Conservation (phyloP, 2,797 vertebrate species). For the Gadopsis marmoratus region DNA sequence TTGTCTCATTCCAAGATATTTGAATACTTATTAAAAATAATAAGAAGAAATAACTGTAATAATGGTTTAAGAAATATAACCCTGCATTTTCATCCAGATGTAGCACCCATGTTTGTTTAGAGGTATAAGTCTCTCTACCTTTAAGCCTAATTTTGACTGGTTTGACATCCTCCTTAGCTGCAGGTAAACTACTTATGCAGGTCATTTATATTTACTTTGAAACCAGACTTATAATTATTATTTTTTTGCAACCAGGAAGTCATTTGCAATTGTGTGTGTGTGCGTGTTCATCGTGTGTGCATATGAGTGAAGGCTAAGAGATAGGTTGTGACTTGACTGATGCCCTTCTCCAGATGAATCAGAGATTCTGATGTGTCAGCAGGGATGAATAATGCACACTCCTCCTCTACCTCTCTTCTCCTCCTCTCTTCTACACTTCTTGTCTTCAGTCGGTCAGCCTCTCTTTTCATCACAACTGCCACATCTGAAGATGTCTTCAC, state of each 20-base stretch:
- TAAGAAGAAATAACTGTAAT: not conserved
- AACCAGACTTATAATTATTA: constrained; percentile 51
- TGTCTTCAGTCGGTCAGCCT: constrained; percentile 72
- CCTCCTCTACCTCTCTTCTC: constrained; percentile 67
- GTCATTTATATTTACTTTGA: constrained; percentile 16
- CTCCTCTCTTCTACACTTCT: constrained; percentile 69
- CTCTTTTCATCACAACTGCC: constrained; percentile 78
- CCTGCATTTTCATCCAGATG: not conserved
- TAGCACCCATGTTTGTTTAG: not conserved
- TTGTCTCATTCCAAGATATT: not conserved
- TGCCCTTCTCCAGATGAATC: constrained; percentile 84
- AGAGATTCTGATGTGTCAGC: constrained; percentile 85
- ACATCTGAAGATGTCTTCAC: constrained; percentile 76
- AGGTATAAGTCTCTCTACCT: not conserved
- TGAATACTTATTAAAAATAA: not conserved
- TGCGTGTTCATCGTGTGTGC: constrained; percentile 34
- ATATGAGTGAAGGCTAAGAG: constrained; percentile 71
- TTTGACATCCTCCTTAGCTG: not conserved
- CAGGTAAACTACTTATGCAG: not conserved
- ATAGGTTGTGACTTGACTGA: constrained; percentile 81
- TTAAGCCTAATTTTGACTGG: not conserved
- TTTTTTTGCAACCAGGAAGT: constrained; percentile 36
- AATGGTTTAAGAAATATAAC: not conserved
- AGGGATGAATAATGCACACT: constrained; percentile 84
- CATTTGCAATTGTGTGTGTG: constrained; percentile 34